Evolutionary conservation across 2,888 invertebrate genomes (phyloP).

Genomic region (Machimus atricapillus): DNA sequence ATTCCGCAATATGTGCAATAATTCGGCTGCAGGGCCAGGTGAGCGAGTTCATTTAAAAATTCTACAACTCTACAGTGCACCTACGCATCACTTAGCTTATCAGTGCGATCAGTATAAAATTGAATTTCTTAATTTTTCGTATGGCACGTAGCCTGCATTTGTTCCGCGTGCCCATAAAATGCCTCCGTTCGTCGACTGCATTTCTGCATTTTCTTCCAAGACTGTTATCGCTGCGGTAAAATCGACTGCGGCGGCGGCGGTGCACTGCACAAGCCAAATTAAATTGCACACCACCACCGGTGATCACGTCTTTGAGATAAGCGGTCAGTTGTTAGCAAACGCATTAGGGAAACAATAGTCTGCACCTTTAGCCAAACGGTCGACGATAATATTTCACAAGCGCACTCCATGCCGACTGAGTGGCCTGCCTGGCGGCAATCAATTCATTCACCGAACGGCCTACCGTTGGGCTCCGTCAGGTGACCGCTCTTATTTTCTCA

Average conservation of each 20-base stretch:
- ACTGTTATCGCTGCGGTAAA: neutral
- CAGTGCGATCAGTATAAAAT: neutral
- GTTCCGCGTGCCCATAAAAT: slow-evolving; percentile 12
- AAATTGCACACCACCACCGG: slow-evolving; percentile 17
- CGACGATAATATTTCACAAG: slow-evolving; percentile 1
- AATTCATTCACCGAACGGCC: neutral
- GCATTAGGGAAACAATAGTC: slow-evolving; percentile 16
- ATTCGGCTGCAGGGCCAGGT: neutral
- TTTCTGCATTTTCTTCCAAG: neutral
- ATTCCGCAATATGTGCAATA: neutral
- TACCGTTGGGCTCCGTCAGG: neutral
- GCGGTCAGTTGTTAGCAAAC: slow-evolving; percentile 24
- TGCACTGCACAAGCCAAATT: slow-evolving; percentile 8
- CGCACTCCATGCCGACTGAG: neutral
- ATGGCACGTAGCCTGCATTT: neutral
- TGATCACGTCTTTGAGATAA: slow-evolving; percentile 26
- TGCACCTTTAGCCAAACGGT: neutral
- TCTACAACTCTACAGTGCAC: neutral
- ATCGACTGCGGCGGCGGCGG: neutral
- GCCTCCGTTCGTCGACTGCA: neutral
- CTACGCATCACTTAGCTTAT: slow-evolving; percentile 29
- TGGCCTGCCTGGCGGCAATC: slow-evolving; percentile 3
- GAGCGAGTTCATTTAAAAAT: neutral
- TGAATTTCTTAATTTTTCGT: slow-evolving; percentile 20
- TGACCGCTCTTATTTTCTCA: neutral